Evolutionary conservation across 2,797 vertebrate genomes (phyloP).

Genomic region (Sebastes diaconus): DNA sequence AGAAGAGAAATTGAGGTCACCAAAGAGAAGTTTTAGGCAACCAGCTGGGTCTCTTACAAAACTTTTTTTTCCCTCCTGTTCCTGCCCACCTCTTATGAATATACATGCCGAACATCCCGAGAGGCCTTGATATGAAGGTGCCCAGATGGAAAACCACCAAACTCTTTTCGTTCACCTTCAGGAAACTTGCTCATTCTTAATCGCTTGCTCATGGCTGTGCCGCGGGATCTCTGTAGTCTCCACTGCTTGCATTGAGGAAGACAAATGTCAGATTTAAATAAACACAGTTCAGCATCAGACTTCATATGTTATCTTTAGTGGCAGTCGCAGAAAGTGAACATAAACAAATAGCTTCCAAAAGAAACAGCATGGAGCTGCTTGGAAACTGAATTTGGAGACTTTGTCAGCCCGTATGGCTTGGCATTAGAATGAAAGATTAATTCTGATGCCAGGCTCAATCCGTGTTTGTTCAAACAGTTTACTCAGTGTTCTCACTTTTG

Average conservation of each 20-base stretch:
- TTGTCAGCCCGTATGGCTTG: neutral
- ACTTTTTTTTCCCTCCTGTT: conserved; percentile 57
- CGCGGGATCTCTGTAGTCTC: conserved; percentile 54
- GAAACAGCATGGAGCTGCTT: neutral
- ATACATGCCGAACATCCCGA: conserved; percentile 78
- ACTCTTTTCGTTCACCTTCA: conserved; percentile 81
- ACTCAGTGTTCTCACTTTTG: neutral
- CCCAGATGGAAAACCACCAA: conserved; percentile 82
- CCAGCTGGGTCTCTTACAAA: conserved; percentile 80
- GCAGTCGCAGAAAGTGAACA: conserved; percentile 2
- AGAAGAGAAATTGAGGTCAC: conserved; percentile 81
- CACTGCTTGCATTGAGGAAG: conserved; percentile 40
- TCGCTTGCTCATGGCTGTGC: conserved; percentile 53
- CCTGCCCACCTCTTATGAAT: conserved; percentile 80
- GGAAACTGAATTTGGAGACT: neutral
- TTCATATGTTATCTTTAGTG: conserved; percentile 33
- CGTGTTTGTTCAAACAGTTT: conserved; percentile 5
- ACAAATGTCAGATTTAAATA: conserved; percentile 63
- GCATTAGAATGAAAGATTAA: neutral
- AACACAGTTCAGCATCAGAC: conserved; percentile 34
- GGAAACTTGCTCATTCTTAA: conserved; percentile 70
- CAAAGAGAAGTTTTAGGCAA: conserved; percentile 74
- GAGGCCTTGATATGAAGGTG: conserved; percentile 75
- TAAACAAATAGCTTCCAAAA: conserved; percentile 1
- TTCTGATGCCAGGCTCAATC: conserved; percentile 1